Evolutionary conservation across 30 jellyfish, hydroid and myxozoan species (phyloP), one percentile per base, ranked within the genome.

Genomic region (Aurelia coerulea): DNA sequence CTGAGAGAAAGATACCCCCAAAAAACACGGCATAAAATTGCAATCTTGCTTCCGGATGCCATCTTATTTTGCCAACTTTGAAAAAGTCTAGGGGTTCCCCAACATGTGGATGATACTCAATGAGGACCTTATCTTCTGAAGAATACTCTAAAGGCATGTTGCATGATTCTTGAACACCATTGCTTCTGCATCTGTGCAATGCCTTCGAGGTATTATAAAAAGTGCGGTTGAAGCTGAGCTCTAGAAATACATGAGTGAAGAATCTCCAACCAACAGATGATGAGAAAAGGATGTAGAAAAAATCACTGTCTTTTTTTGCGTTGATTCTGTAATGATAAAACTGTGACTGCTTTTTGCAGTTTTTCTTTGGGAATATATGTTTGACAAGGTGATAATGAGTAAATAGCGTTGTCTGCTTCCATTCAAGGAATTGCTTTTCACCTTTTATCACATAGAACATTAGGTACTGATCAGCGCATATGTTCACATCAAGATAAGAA

Each of bases 201-300:
- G 81, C 83, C 14, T 56, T 7, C 63, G 98, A 54, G 5, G 86
- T 76, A 63, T 91, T 84, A 64, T 78, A 91, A 23, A 73, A 52
- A 1, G 95, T 93, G 41, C 98, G 91, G 39, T 87, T 79, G 77
- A 93, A 87, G 34, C 68, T 64, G 50, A 93, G 67, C 53, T 71
- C 52, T 16, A 80, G 50, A 2, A 79, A 70, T 10, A 88, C 97
- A 34, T 62, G 41, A 0, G 98, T 93, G 46, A 80, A 78, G 68
- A 93, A 93, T 42, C 98, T 66, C 96, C 96, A 93, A n/a, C 98
- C 98, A 62, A 93, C 98, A 16, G 98, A 87, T 14, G 97, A 87
- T 52, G 98, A 87, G 50, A 93, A 84, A 79, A 86, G 39, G 4
- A 93, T 29, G 87, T 10, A 87, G 78, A 19, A 93, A 18, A 14